Percentiles rank a stretch among this genome's conserved stretches.
These are phyloP conservation scores for Masnerella sp. DNA, from an alignment of 2,888 invertebrate genomes.

Conservation along the genomic window DNA sequence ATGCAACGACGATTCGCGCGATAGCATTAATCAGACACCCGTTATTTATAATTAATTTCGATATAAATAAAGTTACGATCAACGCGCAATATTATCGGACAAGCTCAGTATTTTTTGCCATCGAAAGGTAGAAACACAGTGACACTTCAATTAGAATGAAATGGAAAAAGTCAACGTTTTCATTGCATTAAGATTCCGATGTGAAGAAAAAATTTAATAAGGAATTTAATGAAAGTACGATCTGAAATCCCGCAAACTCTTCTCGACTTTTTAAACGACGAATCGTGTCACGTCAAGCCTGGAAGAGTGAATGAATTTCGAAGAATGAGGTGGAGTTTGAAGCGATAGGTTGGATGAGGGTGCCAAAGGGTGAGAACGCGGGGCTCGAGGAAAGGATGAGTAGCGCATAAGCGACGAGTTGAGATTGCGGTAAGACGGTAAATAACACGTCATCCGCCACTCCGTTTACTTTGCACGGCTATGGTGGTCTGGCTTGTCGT, in stretches of 20 bases:
- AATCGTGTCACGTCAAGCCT: slow-evolving; percentile 60
- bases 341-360: slow-evolving; percentile 55
- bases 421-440: slow-evolving; percentile 72
- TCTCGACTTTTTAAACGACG: slow-evolving; percentile 67
- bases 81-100: slow-evolving; percentile 4
- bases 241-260: slow-evolving; percentile 56
- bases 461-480: slow-evolving; percentile 68
- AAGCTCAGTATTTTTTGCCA: background rate
- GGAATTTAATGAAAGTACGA: slow-evolving; percentile 56
- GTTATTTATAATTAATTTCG: slow-evolving; percentile 20
- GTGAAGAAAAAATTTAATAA: slow-evolving; percentile 53
- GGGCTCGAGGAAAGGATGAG: slow-evolving; percentile 50
- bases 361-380: slow-evolving; percentile 52
- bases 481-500: slow-evolving; percentile 31
- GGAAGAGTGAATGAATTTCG: slow-evolving; percentile 67
- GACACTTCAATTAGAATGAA: slow-evolving; percentile 41
- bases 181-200: slow-evolving; percentile 50
- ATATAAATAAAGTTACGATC: slow-evolving; percentile 22
- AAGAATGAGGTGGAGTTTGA: slow-evolving; percentile 63
- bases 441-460: slow-evolving; percentile 73
- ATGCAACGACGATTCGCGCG: background rate
- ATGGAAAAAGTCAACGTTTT: slow-evolving; percentile 61
- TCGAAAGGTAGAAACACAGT: slow-evolving; percentile 14
- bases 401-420: slow-evolving; percentile 66
- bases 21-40: background rate